Percentiles rank a stretch among this genome's conserved stretches.
Conservation (phyloP, 2,888 invertebrate species). For the Oxystoma pomonae region DNA sequence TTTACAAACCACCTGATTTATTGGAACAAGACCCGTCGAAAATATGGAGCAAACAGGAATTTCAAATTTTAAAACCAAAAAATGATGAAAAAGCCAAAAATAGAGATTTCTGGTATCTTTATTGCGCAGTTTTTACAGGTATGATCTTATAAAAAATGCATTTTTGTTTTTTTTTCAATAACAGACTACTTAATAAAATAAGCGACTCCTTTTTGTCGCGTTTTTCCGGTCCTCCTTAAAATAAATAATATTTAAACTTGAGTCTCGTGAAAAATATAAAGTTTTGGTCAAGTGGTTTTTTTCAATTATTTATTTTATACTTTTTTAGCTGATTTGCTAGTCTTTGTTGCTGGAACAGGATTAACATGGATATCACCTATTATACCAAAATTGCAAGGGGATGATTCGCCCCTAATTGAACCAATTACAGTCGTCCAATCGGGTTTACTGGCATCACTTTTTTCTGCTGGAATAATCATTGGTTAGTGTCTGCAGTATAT, state of each 20-base stretch:
- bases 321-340: constrained; percentile 25
- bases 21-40: neutral
- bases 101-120: neutral
- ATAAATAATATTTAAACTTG: no score
- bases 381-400: constrained; percentile 24
- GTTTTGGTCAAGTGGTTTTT: no score
- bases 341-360: constrained; percentile 24
- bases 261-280: no score
- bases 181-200: no score
- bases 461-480: neutral
- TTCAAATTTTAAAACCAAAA: neutral
- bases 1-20: neutral
- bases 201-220: no score
- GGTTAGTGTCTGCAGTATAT: no score
- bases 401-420: constrained; percentile 28
- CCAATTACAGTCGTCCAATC: constrained; percentile 27
- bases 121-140: neutral
- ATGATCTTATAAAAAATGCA: no score
- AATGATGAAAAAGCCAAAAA: neutral
- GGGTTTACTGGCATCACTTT: constrained; percentile 29
- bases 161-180: no score
- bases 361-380: constrained; percentile 35
- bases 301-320: neutral
- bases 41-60: neutral
- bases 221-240: no score